Conservation (phyloP, 1,140 invertebrate genomes). For the Pogonognathellus flavescens region DNA sequence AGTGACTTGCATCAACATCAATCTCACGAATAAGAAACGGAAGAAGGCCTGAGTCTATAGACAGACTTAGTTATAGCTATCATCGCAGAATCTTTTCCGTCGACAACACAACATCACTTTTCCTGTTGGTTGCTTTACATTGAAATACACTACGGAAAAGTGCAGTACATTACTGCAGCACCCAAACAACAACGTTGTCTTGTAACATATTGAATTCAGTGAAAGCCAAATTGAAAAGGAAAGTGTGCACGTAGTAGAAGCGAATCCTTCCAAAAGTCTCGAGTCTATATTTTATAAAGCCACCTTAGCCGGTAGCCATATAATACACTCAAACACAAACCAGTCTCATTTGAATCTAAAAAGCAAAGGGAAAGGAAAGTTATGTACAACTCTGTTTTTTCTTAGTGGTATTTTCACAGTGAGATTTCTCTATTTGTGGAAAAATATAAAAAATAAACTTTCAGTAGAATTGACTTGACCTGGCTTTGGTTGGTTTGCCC, state of each 20-base stretch:
- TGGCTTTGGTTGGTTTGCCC: conserved; percentile 27
- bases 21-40: conserved; percentile 10
- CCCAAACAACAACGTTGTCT: background rate
- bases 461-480: conserved; percentile 39
- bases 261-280: background rate
- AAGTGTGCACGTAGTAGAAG: background rate
- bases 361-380: background rate
- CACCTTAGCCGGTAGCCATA: background rate
- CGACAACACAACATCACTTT: background rate
- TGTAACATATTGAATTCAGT: conserved; percentile 19
- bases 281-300: background rate
- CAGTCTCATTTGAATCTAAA: conserved; percentile 40
- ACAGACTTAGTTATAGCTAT: no score
- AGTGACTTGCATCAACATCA: conserved; percentile 30
- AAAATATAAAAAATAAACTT: conserved; percentile 45
- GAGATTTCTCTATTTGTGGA: conserved; percentile 12
- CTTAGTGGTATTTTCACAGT: background rate
- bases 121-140: background rate
- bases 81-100: background rate
- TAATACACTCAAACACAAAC: background rate
- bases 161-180: background rate
- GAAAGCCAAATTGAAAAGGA: conserved; percentile 23
- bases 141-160: background rate
- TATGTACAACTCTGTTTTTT: background rate
- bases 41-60: background rate